Conservation (phyloP, 92 coral and sea anemone genomes). For the Montipora capitata region DNA sequence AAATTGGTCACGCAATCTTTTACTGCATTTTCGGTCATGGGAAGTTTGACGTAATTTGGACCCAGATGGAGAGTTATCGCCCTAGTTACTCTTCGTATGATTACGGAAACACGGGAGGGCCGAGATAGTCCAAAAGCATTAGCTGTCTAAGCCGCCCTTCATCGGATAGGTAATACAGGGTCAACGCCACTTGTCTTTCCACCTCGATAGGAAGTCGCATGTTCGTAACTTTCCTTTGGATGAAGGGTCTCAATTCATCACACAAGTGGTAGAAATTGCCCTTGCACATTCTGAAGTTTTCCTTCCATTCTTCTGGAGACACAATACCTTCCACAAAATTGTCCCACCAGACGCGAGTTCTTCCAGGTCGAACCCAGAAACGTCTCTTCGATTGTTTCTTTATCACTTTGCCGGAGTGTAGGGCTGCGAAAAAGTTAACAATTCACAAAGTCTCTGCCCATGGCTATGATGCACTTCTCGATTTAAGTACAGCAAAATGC, state of each 20-base stretch:
- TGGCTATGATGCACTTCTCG: too few relatives aligned
- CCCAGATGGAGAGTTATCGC: neutral
- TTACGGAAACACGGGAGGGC: slow-evolving; percentile 18
- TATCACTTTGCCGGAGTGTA: too few relatives aligned
- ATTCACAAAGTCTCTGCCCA: too few relatives aligned
- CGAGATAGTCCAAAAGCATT: slow-evolving; percentile 59
- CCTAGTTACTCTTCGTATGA: neutral
- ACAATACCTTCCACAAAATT: too few relatives aligned
- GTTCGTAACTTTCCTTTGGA: slow-evolving; percentile 5
- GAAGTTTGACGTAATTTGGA: slow-evolving; percentile 1
- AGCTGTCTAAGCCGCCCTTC: slow-evolving; percentile 65
- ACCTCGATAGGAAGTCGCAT: slow-evolving; percentile 52
- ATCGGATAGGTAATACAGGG: slow-evolving; percentile 54
- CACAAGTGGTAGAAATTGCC: slow-evolving; percentile 6
- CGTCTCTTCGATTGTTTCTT: too few relatives aligned
- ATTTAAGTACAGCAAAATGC: too few relatives aligned
- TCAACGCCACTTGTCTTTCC: slow-evolving; percentile 65
- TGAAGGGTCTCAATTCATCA: slow-evolving; percentile 33
- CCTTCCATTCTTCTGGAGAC: too few relatives aligned
- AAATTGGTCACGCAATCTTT: slow-evolving; percentile 6
- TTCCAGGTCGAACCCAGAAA: too few relatives aligned
- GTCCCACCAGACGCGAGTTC: too few relatives aligned
- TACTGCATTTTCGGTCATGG: slow-evolving; percentile 1
- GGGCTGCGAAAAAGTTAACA: too few relatives aligned
- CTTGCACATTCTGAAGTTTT: neutral